phyloP scores from a whole-genome alignment of 1,140 invertebrate species.

The Anagrus nilaparvatae region DNA sequence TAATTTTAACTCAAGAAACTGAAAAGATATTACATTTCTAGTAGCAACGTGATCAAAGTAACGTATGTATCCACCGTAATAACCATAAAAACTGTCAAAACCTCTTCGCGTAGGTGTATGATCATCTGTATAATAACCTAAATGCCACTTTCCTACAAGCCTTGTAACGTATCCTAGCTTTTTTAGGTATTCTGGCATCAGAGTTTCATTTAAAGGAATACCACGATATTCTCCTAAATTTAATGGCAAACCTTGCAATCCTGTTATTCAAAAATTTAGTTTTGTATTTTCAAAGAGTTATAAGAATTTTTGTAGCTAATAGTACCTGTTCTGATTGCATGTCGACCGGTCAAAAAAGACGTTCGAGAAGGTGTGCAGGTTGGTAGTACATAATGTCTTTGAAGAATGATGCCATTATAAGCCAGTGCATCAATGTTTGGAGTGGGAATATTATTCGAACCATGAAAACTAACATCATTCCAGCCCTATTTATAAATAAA shows the following conservation, averaged over 20 bases:
- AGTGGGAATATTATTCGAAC: constrained; percentile 54
- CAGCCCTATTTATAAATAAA: constrained; percentile 47
- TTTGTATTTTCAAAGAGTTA: background rate
- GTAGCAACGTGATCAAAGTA: constrained; percentile 37
- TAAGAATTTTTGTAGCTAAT: background rate
- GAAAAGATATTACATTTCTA: background rate
- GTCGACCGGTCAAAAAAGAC: constrained; percentile 57
- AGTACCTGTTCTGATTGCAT: constrained; percentile 53
- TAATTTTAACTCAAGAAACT: background rate
- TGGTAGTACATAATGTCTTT: constrained; percentile 51
- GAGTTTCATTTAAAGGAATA: constrained; percentile 36
- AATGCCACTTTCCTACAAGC: constrained; percentile 48
- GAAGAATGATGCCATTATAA: constrained; percentile 50
- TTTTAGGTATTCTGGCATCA: constrained; percentile 46
- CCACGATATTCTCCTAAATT: constrained; percentile 36
- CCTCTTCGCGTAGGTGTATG: constrained; percentile 40
- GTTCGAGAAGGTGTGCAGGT: constrained; percentile 52
- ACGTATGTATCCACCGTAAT: constrained; percentile 37
- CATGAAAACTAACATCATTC: constrained; percentile 64
- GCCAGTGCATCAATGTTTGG: constrained; percentile 56
- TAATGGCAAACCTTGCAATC: constrained; percentile 6
- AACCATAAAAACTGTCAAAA: constrained; percentile 42
- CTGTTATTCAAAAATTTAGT: background rate
- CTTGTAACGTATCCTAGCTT: constrained; percentile 44
- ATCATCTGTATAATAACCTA: constrained; percentile 35